A percentile compares a stretch with the other conserved stretches of the same genome.
Evolutionary conservation across 1,140 invertebrate genomes (phyloP).

Genomic region (Paralvinella palmiformis): DNA sequence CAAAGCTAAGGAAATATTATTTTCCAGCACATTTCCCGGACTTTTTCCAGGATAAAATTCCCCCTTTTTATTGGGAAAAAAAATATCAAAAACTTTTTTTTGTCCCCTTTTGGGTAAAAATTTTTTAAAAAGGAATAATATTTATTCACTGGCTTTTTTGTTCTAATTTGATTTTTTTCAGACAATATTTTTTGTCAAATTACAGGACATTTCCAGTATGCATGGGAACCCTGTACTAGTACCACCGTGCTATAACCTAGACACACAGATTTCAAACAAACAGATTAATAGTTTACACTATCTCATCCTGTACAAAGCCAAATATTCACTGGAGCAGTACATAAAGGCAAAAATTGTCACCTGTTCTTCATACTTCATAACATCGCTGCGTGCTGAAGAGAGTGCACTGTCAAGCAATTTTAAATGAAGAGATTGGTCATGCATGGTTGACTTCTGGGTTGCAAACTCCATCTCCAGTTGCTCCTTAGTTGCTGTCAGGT

Average conservation of each 20-base stretch:
- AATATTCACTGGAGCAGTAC: slow-evolving; percentile 1
- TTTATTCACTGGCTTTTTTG: too few species aligned
- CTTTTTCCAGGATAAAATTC: too few species aligned
- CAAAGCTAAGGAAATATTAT: too few species aligned
- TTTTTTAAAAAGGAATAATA: too few species aligned
- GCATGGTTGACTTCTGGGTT: slow-evolving; percentile 77
- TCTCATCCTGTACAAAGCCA: slow-evolving; percentile 13
- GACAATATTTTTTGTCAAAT: not conserved
- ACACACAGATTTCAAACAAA: too few species aligned
- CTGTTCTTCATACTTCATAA: slow-evolving; percentile 82
- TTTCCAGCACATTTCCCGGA: too few species aligned
- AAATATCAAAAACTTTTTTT: too few species aligned
- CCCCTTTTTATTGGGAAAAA: too few species aligned
- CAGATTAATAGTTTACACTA: too few species aligned
- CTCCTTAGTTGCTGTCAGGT: slow-evolving; percentile 77
- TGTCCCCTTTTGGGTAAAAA: too few species aligned
- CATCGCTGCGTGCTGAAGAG: slow-evolving; percentile 82
- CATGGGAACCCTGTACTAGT: too few species aligned
- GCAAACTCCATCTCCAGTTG: slow-evolving; percentile 84
- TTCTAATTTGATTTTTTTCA: too few species aligned
- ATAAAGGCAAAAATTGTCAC: slow-evolving; percentile 50
- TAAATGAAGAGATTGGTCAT: slow-evolving; percentile 87
- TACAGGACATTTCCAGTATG: not conserved
- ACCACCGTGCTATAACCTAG: not conserved
- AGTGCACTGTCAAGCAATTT: slow-evolving; percentile 86